These are phyloP conservation scores for Labrus mixtus DNA, from an alignment of 2,113 vertebrate species.

Conservation along the genomic window DNA sequence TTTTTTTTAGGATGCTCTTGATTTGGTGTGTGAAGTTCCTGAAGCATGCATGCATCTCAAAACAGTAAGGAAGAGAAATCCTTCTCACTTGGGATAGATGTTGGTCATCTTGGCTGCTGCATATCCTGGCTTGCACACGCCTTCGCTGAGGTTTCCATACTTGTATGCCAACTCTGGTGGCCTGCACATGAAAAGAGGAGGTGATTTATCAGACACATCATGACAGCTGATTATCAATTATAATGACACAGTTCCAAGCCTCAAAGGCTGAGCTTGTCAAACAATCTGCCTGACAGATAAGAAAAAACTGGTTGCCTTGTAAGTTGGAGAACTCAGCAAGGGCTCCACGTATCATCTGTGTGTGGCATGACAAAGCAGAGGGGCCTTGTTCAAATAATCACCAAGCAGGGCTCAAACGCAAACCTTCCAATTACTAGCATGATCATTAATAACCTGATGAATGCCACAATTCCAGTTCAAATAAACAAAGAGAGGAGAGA, in stretches of 20 bases:
- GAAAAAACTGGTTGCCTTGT: slow-evolving; percentile 12
- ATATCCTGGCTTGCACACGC: slow-evolving; percentile 92
- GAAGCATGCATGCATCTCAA: not conserved
- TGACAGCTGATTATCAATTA: slow-evolving; percentile 50
- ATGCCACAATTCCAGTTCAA: slow-evolving; percentile 75
- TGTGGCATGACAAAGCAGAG: slow-evolving; percentile 67
- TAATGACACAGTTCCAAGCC: slow-evolving; percentile 25
- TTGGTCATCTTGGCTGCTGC: slow-evolving; percentile 93
- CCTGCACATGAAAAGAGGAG: slow-evolving; percentile 77
- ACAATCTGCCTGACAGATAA: slow-evolving; percentile 46
- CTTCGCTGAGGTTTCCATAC: slow-evolving; percentile 94
- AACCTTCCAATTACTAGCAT: slow-evolving; percentile 63
- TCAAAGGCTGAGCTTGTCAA: slow-evolving; percentile 58
- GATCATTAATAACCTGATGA: slow-evolving; percentile 80
- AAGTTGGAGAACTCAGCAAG: slow-evolving; percentile 49
- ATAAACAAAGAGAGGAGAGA: slow-evolving; percentile 78
- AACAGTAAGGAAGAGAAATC: not conserved
- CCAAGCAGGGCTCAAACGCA: slow-evolving; percentile 49
- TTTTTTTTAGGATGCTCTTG: slow-evolving; percentile 9
- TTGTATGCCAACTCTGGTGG: slow-evolving; percentile 89
- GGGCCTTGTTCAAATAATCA: slow-evolving; percentile 77
- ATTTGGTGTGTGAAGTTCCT: slow-evolving; percentile 11
- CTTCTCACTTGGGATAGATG: slow-evolving; percentile 96
- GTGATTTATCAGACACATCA: slow-evolving; percentile 50
- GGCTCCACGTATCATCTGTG: slow-evolving; percentile 51